Base-by-base conservation (phyloP, 2,797 vertebrate genomes). In the Sebastes wilsoni region DNA sequence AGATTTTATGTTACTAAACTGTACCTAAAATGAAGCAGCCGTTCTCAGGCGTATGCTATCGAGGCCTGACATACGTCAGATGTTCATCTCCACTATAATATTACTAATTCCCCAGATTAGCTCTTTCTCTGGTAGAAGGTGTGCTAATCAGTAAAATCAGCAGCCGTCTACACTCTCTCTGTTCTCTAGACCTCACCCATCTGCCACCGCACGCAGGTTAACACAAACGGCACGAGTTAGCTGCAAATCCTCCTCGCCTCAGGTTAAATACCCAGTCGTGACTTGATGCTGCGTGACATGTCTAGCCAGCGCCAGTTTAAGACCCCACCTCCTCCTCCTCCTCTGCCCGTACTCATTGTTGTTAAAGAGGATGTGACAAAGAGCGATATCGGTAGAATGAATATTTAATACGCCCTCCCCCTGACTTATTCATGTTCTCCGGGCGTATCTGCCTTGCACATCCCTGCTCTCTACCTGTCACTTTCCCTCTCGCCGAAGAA, bases 321-420 rank as follows among this genome's bases (percentile, higher is more conserved):
- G 82, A 42, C 82, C 65, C 77, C 86, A 27, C 66, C 80, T 73
- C 76, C 84, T 74, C 79, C 73, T 73, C 76, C 84, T 75, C 66
- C 59, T 75, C 75, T 76, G 81, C 90, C 86, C 38, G 32, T 86
- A 89, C 91, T 93, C 89, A 89, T 92, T 88, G 92, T 91, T 90
- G 93, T 94, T 94, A 93, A 94, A 93, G 91, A 94, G 88, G 89
- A 94, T 89, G 91, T 93, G 93, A 96, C 94, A 93, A 93, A 93
- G 93, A 94, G 89, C 87, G 91, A 95, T 94, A 94, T 93, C 81
- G n/a, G 76, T 76, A 34, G 83, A 36, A 94, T 95, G 92, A 95
- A 96, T 96, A 95, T 96, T 96, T 95, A 93, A 96, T 94, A 77
- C 65, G 79, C 73, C 83, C 55, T 58, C 82, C 67, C 65, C 76